Conservation (phyloP, 64 coral and sea anemone species). For the Orbicella faveolata region DNA sequence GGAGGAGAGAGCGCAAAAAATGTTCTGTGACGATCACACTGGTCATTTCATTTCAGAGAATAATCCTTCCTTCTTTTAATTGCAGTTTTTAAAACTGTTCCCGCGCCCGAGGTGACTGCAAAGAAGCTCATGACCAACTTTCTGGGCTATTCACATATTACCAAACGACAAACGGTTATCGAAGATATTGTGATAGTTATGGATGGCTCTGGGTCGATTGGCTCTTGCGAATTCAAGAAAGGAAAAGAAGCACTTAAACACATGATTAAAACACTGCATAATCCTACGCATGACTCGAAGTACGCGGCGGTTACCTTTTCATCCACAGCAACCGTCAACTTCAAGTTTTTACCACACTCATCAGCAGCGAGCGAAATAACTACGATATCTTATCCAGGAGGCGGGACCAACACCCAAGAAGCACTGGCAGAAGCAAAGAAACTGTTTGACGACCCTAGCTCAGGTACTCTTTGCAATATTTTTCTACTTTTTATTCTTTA, state of each 20-base stretch:
- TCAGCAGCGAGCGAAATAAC: too few relatives aligned
- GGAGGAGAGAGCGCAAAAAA: too few relatives aligned
- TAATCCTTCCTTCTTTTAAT: background rate
- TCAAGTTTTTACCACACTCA: too few relatives aligned
- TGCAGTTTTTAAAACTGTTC: background rate
- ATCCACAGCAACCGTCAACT: too few relatives aligned
- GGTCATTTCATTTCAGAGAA: too few relatives aligned
- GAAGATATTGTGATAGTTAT: slow-evolving; percentile 12
- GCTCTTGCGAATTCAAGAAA: background rate
- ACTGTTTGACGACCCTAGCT: too few relatives aligned
- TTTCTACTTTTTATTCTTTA: too few relatives aligned
- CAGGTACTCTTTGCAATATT: too few relatives aligned
- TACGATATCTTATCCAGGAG: too few relatives aligned
- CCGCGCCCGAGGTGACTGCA: background rate
- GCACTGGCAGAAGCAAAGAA: too few relatives aligned
- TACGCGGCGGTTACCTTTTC: slow-evolving; percentile 31
- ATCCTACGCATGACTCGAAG: background rate
- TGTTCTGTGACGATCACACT: background rate
- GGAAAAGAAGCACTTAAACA: background rate
- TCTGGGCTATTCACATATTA: background rate
- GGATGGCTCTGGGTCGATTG: background rate
- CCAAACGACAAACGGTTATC: too few relatives aligned
- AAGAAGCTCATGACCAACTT: slow-evolving; percentile 7
- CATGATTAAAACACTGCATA: background rate
- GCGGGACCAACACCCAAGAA: too few relatives aligned